phyloP scores from a whole-genome alignment of 1,140 invertebrate species.

The Spodoptera litura region DNA sequence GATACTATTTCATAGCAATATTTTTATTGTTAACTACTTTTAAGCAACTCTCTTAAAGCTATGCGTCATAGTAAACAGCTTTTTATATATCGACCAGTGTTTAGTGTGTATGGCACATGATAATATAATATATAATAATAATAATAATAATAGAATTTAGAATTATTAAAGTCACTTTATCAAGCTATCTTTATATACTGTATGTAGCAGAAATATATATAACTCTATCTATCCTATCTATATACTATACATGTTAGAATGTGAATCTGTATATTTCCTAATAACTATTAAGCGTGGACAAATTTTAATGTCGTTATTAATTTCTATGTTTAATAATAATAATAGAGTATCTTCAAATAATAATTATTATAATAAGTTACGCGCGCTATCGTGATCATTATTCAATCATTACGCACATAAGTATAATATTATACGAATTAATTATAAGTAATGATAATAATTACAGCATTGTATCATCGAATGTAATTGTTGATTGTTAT shows the following conservation, averaged over 20 bases:
- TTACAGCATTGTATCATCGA: conserved; percentile 78
- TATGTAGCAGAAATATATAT: conserved; percentile 48
- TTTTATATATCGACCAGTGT: conserved; percentile 55
- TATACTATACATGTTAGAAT: conserved; percentile 39
- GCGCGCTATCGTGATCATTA: conserved; percentile 56
- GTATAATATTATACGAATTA: conserved; percentile 78
- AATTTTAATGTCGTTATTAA: conserved; percentile 48
- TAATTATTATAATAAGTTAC: conserved; percentile 40
- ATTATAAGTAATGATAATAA: conserved; percentile 69
- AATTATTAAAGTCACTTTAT: conserved; percentile 47
- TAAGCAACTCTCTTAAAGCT: conserved; percentile 72
- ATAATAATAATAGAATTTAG: conserved; percentile 38
- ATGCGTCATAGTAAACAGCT: conserved; percentile 55
- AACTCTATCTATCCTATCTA: conserved; percentile 41
- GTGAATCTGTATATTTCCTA: conserved; percentile 48
- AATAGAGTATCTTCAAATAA: conserved; percentile 47
- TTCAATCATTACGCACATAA: conserved; percentile 75
- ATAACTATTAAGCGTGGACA: conserved; percentile 48
- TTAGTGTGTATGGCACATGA: conserved; percentile 44
- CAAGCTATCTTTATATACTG: conserved; percentile 51
- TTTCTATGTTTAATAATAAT: conserved; percentile 47
- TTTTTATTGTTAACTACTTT: conserved; percentile 83
- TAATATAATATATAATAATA: conserved; percentile 28
- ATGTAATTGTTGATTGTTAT: conserved; percentile 83
- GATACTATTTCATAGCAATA: conserved; percentile 69